Evolutionary conservation across 2,797 vertebrate species (phyloP).

Genomic region (Chaunax sp.): DNA sequence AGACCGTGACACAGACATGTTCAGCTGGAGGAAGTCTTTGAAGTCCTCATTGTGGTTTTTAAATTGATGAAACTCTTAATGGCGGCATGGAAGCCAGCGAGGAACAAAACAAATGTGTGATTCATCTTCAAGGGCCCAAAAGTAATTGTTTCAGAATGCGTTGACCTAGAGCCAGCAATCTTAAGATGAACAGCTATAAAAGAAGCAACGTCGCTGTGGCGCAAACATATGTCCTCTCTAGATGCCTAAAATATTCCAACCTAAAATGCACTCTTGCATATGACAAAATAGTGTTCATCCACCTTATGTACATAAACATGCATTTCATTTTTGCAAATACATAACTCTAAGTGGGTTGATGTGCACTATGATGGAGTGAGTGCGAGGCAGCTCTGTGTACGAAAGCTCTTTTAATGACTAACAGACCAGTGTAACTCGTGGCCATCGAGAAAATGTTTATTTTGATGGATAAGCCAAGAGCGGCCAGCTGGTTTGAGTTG

Average conservation of each 20-base stretch:
- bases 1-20: conserved; percentile 19
- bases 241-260: conserved; percentile 32
- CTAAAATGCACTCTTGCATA: background rate
- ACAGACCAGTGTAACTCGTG: conserved; percentile 77
- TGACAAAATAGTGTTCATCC: background rate
- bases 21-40: conserved; percentile 49
- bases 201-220: conserved; percentile 6
- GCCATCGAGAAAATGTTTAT: conserved; percentile 84
- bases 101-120: conserved; percentile 60
- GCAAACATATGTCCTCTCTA: conserved; percentile 40
- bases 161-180: conserved; percentile 51
- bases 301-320: background rate
- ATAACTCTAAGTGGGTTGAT: conserved; percentile 12
- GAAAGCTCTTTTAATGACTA: conserved; percentile 78
- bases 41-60: conserved; percentile 49
- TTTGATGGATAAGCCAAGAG: conserved; percentile 86
- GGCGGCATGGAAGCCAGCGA: conserved; percentile 39
- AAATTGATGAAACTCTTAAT: conserved; percentile 60
- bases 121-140: conserved; percentile 51
- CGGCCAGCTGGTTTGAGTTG: conserved; percentile 85
- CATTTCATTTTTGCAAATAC: conserved; percentile 2
- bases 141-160: conserved; percentile 64
- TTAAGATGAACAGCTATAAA: conserved; percentile 46
- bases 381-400: conserved; percentile 56
- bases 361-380: conserved; percentile 34